Evolutionary conservation across 2,888 invertebrate species (phyloP), one percentile per base, ranked within the genome.

Genomic region (Aporophyla nigra): DNA sequence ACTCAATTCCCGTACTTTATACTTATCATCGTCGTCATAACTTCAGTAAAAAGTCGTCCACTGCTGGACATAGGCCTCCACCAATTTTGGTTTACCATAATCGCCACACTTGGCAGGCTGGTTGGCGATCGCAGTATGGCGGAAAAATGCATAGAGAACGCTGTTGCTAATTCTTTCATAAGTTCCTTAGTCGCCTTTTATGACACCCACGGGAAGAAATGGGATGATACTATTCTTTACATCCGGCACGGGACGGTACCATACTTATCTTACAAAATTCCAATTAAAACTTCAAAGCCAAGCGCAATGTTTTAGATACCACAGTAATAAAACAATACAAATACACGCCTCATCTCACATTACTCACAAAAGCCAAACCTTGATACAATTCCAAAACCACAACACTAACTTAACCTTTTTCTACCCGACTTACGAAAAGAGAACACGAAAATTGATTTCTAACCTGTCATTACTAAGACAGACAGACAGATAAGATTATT

Each of bases 401-500:
- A 77, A 70, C 58, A 54, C 14, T 2, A 66, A 67, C 40, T 16
- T 67, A 67, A 62, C 33, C 78, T 77, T 12, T 58, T 66, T 59
- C 27, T 70, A 71, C 5, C 14, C 43, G 21, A 65, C 43, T 70
- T 76, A 83, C 61, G 61, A 77, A 76, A 77, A 76, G 6, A 49
- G 24, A 71, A 27, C 54, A 46, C n/a, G 46, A 49, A 66, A 73
- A 83, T 83, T 78, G 61, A 85, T 71, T 71, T 73, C 58, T 12
- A 78, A 63, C 61, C 77, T 73, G 58, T 85, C 71, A 86, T 87
- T 85, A 86, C 53, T 5, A 21, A 78, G 83, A 87, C 77, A 63
- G 63, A 80, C 71, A 10, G 54, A 56, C 56, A 19, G 72, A 73
- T 86, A 61, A 73, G 27, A 51, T 33, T 58, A 74, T 27, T 54